phyloP scores from a whole-genome alignment of 2,113 vertebrate species.

The Dicerorhinus sumatrensis region DNA sequence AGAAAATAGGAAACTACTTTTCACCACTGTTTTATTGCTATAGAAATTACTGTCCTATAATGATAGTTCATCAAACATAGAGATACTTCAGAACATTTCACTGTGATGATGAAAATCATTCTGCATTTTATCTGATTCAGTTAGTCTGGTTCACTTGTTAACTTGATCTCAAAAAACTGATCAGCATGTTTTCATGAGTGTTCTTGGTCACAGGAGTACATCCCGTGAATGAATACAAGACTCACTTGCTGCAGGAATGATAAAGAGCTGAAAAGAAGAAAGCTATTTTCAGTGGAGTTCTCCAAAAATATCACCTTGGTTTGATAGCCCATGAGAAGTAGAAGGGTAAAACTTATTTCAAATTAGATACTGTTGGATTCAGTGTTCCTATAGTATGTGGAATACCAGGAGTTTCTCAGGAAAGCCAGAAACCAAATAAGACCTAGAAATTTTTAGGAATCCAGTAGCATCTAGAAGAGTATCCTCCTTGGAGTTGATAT shows the following conservation, averaged over 20 bases:
- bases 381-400: neutral
- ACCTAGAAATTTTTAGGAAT: slow-evolving; percentile 33
- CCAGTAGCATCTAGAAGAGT: neutral
- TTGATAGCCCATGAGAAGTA: neutral
- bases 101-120: neutral
- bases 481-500: neutral
- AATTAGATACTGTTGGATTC: slow-evolving; percentile 15
- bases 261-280: neutral
- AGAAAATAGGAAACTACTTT: slow-evolving; percentile 14
- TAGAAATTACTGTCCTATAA: slow-evolving; percentile 36
- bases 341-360: neutral
- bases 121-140: slow-evolving; percentile 22
- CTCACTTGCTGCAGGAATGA: neutral
- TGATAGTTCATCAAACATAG: slow-evolving; percentile 12
- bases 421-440: slow-evolving; percentile 17
- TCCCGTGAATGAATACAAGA: neutral
- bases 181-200: neutral
- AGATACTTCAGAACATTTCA: neutral
- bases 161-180: neutral
- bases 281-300: neutral
- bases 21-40: slow-evolving; percentile 31
- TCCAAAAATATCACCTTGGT: neutral
- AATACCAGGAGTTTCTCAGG: neutral
- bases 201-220: neutral
- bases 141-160: slow-evolving; percentile 38